Base-by-base conservation (phyloP, 2,797 vertebrate genomes). In the Coilia nasus region DNA sequence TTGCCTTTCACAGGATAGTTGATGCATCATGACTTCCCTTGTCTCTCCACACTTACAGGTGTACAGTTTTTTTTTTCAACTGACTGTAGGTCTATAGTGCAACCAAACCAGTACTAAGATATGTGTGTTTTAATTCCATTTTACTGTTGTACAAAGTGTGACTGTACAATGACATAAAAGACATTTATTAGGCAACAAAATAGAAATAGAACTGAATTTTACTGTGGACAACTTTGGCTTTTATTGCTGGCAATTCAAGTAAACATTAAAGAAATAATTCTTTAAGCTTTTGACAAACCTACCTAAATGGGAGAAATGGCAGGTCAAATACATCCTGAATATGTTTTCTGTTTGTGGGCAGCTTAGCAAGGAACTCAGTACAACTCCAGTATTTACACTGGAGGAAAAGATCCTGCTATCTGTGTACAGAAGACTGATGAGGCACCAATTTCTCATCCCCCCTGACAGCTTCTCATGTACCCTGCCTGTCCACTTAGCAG, bases 11-110 rank as follows among this genome's bases (percentile, higher is more conserved):
- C 54, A 7, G 23, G 59, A 81, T 12, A 85, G 89, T 80, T 83
- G 81, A 14, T 87, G 15, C 54, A 35, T 75, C 82, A 15, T 83
- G 15, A 92, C 91, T 90, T 91, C 67, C 90, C 23, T 84, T 85
- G 86, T 82, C 88, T 85, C 35, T 90, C 90, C 46, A 87, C 81
- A 88, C 92, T 91, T 95, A 91, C 91, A 59, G 71, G 62, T 85
- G 64, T 81, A 50, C 87, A 87, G 59, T 86, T 88, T 87, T 83
- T 81, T 86, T 86, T 1, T 83, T 85, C 83, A 85, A 75, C 54
- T 23, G 12, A 75, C 54, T n/a, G 15, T n/a, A 23, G 44, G 71
- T 83, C 64, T 62, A 6, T 83, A 86, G 59, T 64, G 81, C 47
- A 54, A 28, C n/a, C 28, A 56, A 23, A 19, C 35, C 57, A n/a